Evolutionary conservation across 92 coral and sea anemone genomes (phyloP).

Genomic region (Zoanthus solanderi): DNA sequence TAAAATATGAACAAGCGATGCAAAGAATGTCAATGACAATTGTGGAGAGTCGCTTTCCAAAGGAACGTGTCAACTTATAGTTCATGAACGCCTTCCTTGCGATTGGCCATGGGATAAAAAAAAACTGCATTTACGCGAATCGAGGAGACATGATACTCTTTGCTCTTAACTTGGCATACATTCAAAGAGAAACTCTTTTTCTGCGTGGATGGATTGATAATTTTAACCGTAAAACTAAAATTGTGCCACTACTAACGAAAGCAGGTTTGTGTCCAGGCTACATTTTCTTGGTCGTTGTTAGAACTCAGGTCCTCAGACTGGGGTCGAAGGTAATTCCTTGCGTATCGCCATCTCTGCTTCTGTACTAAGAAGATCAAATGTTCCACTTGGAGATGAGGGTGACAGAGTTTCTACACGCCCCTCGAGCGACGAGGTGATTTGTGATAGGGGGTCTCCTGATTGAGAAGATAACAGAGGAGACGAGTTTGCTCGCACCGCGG

Average conservation of each 20-base stretch:
- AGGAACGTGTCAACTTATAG: too few relatives aligned
- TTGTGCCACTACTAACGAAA: neutral
- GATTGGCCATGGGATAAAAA: too few relatives aligned
- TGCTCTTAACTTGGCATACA: too few relatives aligned
- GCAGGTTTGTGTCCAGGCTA: neutral
- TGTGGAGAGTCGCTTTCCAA: too few relatives aligned
- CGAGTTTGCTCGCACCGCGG: neutral
- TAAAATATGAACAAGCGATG: too few relatives aligned
- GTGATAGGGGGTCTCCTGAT: neutral
- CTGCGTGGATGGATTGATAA: too few relatives aligned
- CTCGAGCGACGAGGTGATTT: neutral
- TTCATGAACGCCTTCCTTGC: too few relatives aligned
- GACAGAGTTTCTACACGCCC: neutral
- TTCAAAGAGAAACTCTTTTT: too few relatives aligned
- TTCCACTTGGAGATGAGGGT: constrained; percentile 38
- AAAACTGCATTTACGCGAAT: too few relatives aligned
- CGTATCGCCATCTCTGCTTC: constrained; percentile 27
- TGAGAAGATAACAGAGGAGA: constrained; percentile 16
- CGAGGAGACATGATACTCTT: too few relatives aligned
- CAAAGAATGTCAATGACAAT: too few relatives aligned
- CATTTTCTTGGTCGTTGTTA: neutral
- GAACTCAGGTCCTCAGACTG: neutral
- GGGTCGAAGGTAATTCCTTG: constrained; percentile 10
- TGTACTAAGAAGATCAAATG: constrained; percentile 26
- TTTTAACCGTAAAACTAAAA: too few relatives aligned